A percentile compares a stretch with the other conserved stretches of the same genome.
phyloP scores from a whole-genome alignment of 1,140 invertebrate species.

The Tribolium madens region DNA sequence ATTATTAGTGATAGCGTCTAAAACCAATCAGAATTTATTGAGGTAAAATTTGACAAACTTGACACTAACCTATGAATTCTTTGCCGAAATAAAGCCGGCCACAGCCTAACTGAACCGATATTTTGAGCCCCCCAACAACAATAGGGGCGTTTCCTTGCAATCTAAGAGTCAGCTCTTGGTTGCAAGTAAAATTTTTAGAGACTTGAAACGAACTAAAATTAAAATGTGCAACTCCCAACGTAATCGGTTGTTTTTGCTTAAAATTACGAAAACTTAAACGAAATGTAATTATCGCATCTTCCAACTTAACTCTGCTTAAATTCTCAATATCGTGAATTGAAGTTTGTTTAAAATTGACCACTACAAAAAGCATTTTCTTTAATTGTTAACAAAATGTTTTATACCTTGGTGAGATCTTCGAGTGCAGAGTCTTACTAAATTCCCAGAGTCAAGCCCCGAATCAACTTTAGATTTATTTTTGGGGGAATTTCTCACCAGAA shows the following conservation, averaged over 20 bases:
- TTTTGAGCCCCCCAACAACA: constrained; percentile 62
- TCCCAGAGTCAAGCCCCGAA: constrained; percentile 54
- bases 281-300: constrained; percentile 57
- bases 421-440: constrained; percentile 59
- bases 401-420: constrained; percentile 52
- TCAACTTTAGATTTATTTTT: constrained; percentile 58
- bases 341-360: constrained; percentile 59
- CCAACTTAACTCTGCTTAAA: constrained; percentile 55
- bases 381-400: too few species aligned
- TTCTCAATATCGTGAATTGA: constrained; percentile 58
- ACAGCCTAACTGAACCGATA: constrained; percentile 67
- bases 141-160: constrained; percentile 56
- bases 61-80: constrained; percentile 66
- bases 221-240: constrained; percentile 59
- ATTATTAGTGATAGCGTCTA: constrained; percentile 44
- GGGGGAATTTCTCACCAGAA: constrained; percentile 46
- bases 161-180: constrained; percentile 55
- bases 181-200: constrained; percentile 53
- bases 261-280: constrained; percentile 57
- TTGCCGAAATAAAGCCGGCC: constrained; percentile 68
- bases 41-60: neutral
- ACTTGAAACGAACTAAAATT: constrained; percentile 56
- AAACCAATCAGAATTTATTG: constrained; percentile 22
- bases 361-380: too few species aligned
- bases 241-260: constrained; percentile 56